Evolutionary conservation across 2,113 vertebrate species (phyloP).

Genomic region (Lota lota): DNA sequence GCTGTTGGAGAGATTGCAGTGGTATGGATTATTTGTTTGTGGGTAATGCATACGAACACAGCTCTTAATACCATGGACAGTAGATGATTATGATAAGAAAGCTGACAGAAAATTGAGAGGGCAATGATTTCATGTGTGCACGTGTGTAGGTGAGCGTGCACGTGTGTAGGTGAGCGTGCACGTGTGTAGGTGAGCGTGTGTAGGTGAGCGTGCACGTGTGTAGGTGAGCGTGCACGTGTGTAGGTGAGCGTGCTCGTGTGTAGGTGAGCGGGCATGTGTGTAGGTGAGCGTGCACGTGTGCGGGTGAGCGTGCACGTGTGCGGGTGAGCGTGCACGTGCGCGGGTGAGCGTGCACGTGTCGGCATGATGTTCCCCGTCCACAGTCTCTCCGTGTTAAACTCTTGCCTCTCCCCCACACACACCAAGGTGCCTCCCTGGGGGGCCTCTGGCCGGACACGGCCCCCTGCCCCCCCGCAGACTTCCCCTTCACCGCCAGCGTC

Average conservation of each 20-base stretch:
- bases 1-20: no score
- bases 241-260: background rate
- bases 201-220: background rate
- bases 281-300: background rate
- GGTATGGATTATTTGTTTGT: no score
- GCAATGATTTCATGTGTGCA: no score
- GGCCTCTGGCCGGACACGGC: constrained; percentile 63
- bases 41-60: no score
- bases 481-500: constrained; percentile 74
- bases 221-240: background rate
- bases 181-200: background rate
- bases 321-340: background rate
- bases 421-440: constrained; percentile 68
- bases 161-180: background rate
- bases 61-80: no score
- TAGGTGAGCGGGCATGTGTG: background rate
- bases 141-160: background rate
- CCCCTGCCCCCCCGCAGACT: constrained; percentile 53
- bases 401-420: constrained; percentile 69
- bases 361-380: constrained; percentile 8
- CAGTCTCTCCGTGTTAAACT: constrained; percentile 45
- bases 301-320: no score
- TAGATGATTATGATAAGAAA: no score
- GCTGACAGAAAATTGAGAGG: background rate
- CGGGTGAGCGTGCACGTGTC: background rate